phyloP scores from a whole-genome alignment of 2,113 vertebrate species.

The Panthera leo region DNA sequence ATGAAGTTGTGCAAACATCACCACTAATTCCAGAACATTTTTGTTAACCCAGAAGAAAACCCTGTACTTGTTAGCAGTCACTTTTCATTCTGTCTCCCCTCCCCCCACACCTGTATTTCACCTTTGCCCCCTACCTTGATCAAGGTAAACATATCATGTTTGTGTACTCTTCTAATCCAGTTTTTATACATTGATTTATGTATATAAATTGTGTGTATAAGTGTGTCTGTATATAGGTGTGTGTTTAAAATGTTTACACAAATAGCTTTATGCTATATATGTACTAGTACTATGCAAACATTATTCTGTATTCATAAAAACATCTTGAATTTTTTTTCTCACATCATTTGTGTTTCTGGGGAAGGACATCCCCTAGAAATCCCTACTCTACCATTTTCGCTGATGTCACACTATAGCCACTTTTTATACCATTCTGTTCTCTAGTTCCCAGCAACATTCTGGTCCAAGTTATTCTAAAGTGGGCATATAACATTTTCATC shows the following conservation, averaged over 20 bases:
- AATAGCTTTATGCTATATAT: background rate
- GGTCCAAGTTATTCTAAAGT: background rate
- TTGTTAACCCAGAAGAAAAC: no score
- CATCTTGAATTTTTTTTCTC: background rate
- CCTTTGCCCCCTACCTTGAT: no score
- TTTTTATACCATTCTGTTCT: background rate
- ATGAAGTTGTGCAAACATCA: no score
- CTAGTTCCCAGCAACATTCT: background rate
- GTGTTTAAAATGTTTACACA: background rate
- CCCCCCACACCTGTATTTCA: background rate
- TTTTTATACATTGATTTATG: background rate
- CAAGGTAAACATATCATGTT: background rate
- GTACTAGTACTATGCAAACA: background rate
- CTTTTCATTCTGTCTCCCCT: no score
- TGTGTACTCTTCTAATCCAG: background rate
- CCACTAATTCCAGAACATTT: no score
- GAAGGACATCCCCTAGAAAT: background rate
- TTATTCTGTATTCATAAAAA: background rate
- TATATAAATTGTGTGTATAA: background rate
- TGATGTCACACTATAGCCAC: background rate
- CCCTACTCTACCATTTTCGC: background rate
- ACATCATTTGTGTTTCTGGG: background rate
- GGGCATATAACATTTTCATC: background rate
- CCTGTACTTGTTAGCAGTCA: no score
- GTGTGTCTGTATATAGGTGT: background rate